These are phyloP conservation scores for Eueides isabella DNA, from an alignment of 1,140 invertebrate species.

Conservation along the genomic window DNA sequence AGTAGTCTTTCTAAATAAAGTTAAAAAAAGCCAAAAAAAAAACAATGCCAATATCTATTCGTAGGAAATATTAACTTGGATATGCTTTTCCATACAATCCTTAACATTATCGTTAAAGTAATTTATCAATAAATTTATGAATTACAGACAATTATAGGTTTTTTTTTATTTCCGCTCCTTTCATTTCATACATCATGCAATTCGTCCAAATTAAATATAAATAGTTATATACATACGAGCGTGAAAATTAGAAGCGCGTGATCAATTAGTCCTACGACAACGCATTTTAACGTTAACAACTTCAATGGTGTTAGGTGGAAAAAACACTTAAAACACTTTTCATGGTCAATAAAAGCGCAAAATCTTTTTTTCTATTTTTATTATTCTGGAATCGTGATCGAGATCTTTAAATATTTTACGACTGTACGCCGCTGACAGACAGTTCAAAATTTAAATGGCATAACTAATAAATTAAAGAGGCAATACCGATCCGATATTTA, in stretches of 20 bases:
- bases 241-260: neutral
- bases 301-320: slow-evolving; percentile 16
- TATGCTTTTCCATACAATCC: too few relatives aligned
- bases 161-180: too few relatives aligned
- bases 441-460: slow-evolving; percentile 34
- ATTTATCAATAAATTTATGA: too few relatives aligned
- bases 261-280: slow-evolving; percentile 6
- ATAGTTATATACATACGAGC: neutral
- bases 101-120: too few relatives aligned
- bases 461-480: slow-evolving; percentile 36
- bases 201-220: neutral
- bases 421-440: slow-evolving; percentile 33
- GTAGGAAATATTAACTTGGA: too few relatives aligned
- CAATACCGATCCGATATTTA: slow-evolving; percentile 33
- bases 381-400: slow-evolving; percentile 56
- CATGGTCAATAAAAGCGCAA: slow-evolving; percentile 57
- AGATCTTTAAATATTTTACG: slow-evolving; percentile 41
- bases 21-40: too few relatives aligned
- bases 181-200: too few relatives aligned
- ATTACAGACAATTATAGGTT: too few relatives aligned
- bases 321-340: slow-evolving; percentile 46
- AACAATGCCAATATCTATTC: too few relatives aligned
- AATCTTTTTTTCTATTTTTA: slow-evolving; percentile 51
- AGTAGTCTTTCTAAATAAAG: too few relatives aligned
- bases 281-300: slow-evolving; percentile 1